Evolutionary conservation across 2,888 invertebrate genomes (phyloP).

Genomic region (Campopleginae sp.): DNA sequence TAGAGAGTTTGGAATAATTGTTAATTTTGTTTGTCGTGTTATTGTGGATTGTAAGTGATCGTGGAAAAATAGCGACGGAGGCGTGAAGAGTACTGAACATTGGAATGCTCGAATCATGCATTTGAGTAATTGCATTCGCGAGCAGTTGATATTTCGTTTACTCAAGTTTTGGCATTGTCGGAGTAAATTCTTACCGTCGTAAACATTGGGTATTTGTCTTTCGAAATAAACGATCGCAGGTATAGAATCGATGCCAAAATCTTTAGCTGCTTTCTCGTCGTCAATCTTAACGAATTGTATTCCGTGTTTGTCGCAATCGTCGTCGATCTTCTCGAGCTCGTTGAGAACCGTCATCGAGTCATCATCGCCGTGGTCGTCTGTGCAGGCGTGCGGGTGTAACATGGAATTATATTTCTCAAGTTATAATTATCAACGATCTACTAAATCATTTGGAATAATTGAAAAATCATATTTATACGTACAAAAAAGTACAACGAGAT

Average conservation of each 20-base stretch:
- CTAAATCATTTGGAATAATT: background rate
- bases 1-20: slow-evolving; percentile 48
- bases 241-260: slow-evolving; percentile 92
- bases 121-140: background rate
- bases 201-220: slow-evolving; percentile 96
- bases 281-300: slow-evolving; percentile 97
- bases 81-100: background rate
- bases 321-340: slow-evolving; percentile 96
- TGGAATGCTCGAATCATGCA: background rate
- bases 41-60: background rate
- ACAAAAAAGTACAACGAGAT: slow-evolving; percentile 97
- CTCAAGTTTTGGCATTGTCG: slow-evolving; percentile 10
- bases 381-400: slow-evolving; percentile 26
- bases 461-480: slow-evolving; percentile 83
- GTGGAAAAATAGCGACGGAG: background rate
- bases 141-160: background rate
- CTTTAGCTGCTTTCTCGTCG: slow-evolving; percentile 92
- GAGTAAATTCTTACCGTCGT: slow-evolving; percentile 88
- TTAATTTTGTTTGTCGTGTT: background rate
- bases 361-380: slow-evolving; percentile 95
- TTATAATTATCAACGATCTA: background rate
- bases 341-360: slow-evolving; percentile 94
- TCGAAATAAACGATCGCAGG: slow-evolving; percentile 97
- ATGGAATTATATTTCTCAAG: background rate
- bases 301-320: slow-evolving; percentile 96